Percentiles rank a stretch among this genome's conserved stretches.
These are phyloP conservation scores for Ashinkailepas kermadecensis DNA, from an alignment of 2,888 invertebrate genomes.

Conservation along the genomic window DNA sequence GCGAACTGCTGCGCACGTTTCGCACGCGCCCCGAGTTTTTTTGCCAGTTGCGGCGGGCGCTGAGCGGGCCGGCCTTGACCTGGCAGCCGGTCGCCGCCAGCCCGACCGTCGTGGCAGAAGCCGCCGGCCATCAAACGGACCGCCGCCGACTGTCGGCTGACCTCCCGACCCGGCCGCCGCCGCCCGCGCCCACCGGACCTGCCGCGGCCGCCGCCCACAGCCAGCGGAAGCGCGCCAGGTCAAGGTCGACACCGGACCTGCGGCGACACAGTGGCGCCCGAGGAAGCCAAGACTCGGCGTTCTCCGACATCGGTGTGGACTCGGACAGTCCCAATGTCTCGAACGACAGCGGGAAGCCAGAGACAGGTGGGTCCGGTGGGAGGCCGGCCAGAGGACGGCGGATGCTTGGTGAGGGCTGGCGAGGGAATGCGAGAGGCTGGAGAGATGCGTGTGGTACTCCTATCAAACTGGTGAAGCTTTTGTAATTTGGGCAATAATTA, in stretches of 20 bases:
- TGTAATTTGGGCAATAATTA: no score
- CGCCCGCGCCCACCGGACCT: background rate
- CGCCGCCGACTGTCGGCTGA: background rate
- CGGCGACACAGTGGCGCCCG: background rate
- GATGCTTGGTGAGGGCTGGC: no score
- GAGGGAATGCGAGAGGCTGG: no score
- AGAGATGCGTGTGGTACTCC: no score
- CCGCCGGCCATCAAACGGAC: background rate
- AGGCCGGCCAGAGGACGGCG: no score
- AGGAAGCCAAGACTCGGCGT: background rate
- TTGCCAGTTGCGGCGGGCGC: conserved; percentile 53
- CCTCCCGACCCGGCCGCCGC: background rate
- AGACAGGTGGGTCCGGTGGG: background rate
- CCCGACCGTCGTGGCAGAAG: no score
- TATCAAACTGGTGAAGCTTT: no score
- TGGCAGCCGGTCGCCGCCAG: no score
- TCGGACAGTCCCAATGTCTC: background rate
- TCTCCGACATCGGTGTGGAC: background rate
- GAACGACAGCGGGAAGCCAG: conserved; percentile 6
- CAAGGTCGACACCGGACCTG: conserved; percentile 13
- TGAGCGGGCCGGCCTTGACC: no score
- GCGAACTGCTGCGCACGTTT: conserved; percentile 56
- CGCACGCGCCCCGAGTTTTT: conserved; percentile 68
- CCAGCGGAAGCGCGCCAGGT: background rate
- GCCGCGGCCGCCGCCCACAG: background rate